Evolutionary conservation across 2,888 invertebrate species (phyloP).

Genomic region (Melanargia galathea): DNA sequence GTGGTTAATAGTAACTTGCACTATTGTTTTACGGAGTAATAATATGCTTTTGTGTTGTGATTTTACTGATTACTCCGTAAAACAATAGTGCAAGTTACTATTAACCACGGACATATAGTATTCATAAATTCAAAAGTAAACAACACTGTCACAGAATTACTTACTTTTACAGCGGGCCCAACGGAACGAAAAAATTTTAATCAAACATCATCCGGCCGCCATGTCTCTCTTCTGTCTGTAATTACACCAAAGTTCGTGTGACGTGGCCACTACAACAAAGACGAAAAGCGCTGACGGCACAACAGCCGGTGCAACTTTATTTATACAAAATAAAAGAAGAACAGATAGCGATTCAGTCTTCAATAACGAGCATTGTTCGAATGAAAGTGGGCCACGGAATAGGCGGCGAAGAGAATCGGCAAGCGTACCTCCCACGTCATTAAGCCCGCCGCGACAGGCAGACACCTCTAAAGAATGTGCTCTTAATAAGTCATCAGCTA

Average conservation of each 20-base stretch:
- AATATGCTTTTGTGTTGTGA: too few relatives aligned
- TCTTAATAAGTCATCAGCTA: conserved; percentile 83
- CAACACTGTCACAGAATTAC: conserved; percentile 32
- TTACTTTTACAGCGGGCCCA: conserved; percentile 29
- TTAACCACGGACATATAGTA: neutral
- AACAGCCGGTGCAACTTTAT: conserved; percentile 29
- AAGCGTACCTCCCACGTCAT: conserved; percentile 72
- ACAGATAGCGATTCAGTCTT: conserved; percentile 37
- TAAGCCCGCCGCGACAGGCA: conserved; percentile 75
- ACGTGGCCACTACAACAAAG: conserved; percentile 37
- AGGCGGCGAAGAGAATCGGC: conserved; percentile 56
- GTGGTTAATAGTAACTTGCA: conserved; percentile 9
- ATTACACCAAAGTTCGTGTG: conserved; percentile 42
- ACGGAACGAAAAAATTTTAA: conserved; percentile 38
- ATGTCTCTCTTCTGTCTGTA: conserved; percentile 37
- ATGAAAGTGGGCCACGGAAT: conserved; percentile 65
- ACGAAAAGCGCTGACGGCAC: conserved; percentile 33
- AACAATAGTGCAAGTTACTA: conserved; percentile 11
- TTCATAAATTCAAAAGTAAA: conserved; percentile 23
- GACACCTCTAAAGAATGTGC: conserved; percentile 81
- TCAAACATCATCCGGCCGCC: conserved; percentile 40
- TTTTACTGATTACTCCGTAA: neutral
- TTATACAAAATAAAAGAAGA: conserved; percentile 37
- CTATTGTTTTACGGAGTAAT: conserved; percentile 1
- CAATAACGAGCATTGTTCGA: conserved; percentile 41